A percentile compares a stretch with the other conserved stretches of the same genome.
phyloP scores from a whole-genome alignment of 2,888 invertebrate genomes.

The Acleris emargana region DNA sequence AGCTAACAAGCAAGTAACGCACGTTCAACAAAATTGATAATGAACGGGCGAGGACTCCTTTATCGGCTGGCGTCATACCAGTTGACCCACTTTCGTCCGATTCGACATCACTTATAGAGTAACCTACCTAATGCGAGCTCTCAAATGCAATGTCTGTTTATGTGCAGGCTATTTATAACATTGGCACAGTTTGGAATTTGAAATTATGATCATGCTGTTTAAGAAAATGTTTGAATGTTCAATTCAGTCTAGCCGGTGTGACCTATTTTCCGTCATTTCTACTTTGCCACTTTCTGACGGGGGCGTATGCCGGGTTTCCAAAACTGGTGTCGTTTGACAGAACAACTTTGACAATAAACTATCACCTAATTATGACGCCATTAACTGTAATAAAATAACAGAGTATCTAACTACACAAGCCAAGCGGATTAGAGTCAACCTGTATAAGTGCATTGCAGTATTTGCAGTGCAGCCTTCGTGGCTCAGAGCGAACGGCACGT shows the following conservation, averaged over 20 bases:
- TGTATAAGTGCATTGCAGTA: slow-evolving; percentile 18
- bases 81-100: slow-evolving; percentile 76
- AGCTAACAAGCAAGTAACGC: slow-evolving; percentile 19
- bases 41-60: slow-evolving; percentile 71
- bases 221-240: slow-evolving; percentile 49
- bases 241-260: slow-evolving; percentile 45
- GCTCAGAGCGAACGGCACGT: slow-evolving; percentile 45
- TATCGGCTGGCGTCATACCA: slow-evolving; percentile 78
- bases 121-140: slow-evolving; percentile 60
- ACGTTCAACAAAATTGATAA: slow-evolving; percentile 70
- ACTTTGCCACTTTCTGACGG: background rate
- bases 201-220: slow-evolving; percentile 51
- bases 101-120: slow-evolving; percentile 72
- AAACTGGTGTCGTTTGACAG: too few relatives aligned
- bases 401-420: slow-evolving; percentile 50
- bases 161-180: slow-evolving; percentile 54
- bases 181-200: slow-evolving; percentile 38
- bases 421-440: slow-evolving; percentile 46
- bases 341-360: too few relatives aligned
- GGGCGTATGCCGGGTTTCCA: too few relatives aligned
- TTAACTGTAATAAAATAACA: slow-evolving; percentile 49
- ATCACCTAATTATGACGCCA: too few relatives aligned
- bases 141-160: slow-evolving; percentile 48
- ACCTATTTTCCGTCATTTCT: slow-evolving; percentile 20
- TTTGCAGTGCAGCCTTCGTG: slow-evolving; percentile 14